These are phyloP conservation scores for Dasyurus viverrinus DNA, from an alignment of 2,113 vertebrate genomes.

Conservation along the genomic window DNA sequence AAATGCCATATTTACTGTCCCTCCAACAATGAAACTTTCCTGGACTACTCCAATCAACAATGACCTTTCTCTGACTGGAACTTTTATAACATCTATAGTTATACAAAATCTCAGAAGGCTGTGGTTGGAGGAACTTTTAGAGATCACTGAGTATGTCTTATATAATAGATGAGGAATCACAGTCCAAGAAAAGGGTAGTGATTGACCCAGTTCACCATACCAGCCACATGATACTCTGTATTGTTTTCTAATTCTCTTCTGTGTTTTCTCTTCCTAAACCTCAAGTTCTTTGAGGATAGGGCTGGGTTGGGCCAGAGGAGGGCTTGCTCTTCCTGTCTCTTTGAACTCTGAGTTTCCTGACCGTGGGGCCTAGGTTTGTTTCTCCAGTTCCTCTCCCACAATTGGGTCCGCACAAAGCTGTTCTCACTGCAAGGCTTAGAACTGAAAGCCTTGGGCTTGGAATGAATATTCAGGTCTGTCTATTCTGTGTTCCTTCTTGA, in stretches of 20 bases:
- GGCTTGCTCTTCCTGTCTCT: neutral
- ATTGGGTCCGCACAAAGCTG: neutral
- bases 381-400: neutral
- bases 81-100: neutral
- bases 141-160: neutral
- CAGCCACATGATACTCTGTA: neutral
- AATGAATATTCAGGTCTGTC: neutral
- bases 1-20: neutral
- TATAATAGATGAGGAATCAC: neutral
- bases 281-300: neutral
- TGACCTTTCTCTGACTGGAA: neutral
- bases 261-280: neutral
- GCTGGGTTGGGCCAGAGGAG: neutral
- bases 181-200: neutral
- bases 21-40: neutral
- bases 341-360: neutral
- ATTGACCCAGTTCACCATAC: neutral
- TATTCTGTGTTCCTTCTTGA: neutral
- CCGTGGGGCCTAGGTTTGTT: neutral
- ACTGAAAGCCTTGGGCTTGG: no score
- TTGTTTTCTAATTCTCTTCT: neutral
- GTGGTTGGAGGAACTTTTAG: neutral
- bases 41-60: neutral
- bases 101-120: neutral
- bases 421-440: neutral